phyloP scores from a whole-genome alignment of 2,888 invertebrate genomes.

The Synergus umbraculus region DNA sequence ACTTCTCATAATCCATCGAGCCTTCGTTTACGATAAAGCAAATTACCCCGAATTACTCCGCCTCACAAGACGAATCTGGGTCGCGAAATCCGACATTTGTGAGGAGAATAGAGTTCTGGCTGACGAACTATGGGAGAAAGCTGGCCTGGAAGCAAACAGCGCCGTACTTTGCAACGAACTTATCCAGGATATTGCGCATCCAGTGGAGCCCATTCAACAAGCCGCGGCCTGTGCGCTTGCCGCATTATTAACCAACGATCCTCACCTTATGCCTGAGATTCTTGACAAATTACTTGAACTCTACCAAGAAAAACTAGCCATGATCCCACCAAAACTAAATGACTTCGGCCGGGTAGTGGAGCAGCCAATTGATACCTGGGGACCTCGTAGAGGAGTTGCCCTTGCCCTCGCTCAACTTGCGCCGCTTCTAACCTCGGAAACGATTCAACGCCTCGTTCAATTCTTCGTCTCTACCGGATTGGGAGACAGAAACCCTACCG shows the following conservation, averaged over 20 bases:
- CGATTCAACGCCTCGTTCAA: conserved; percentile 85
- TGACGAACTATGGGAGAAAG: conserved; percentile 81
- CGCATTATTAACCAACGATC: conserved; percentile 81
- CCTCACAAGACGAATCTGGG: conserved; percentile 87
- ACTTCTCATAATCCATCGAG: conserved; percentile 82
- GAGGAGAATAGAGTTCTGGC: conserved; percentile 86
- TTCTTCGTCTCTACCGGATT: conserved; percentile 93
- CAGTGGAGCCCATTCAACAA: conserved; percentile 89
- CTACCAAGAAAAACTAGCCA: conserved; percentile 87
- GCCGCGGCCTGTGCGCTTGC: conserved; percentile 91
- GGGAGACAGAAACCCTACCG: conserved; percentile 89
- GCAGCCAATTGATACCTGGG: conserved; percentile 93
- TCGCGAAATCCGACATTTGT: conserved; percentile 89
- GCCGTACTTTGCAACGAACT: conserved; percentile 80
- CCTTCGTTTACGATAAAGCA: conserved; percentile 82
- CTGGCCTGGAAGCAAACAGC: conserved; percentile 79
- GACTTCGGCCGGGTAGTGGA: conserved; percentile 94
- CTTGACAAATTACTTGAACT: conserved; percentile 84
- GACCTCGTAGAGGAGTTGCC: conserved; percentile 92
- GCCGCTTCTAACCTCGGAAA: conserved; percentile 83
- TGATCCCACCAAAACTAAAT: conserved; percentile 92
- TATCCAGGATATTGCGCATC: conserved; percentile 87
- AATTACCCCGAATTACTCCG: conserved; percentile 81
- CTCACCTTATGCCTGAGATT: conserved; percentile 79
- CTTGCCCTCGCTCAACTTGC: conserved; percentile 89